These are phyloP conservation scores for Resseliella maxima DNA, from an alignment of 2,888 invertebrate genomes.

Conservation along the genomic window DNA sequence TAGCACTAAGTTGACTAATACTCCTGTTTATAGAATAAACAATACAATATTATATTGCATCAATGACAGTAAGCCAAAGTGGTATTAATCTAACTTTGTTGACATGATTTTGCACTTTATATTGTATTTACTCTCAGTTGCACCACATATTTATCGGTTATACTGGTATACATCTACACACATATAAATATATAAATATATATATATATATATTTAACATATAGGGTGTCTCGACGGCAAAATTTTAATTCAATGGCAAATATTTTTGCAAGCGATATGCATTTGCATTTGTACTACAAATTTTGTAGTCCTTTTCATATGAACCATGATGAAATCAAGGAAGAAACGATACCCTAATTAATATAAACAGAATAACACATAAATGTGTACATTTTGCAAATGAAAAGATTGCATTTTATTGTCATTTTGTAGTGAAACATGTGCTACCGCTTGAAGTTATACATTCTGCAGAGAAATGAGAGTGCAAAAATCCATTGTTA, in stretches of 20 bases:
- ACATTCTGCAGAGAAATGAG: conserved; percentile 12
- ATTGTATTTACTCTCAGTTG: conserved; percentile 49
- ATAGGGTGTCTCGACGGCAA: conserved; percentile 1
- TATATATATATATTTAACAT: too few relatives aligned
- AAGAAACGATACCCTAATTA: conserved; percentile 27
- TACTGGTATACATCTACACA: neutral
- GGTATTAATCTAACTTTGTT: conserved; percentile 54
- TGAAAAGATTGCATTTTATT: conserved; percentile 31
- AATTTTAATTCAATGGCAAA: neutral
- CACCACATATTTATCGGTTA: conserved; percentile 48
- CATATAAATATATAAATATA: too few relatives aligned
- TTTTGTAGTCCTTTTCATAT: too few relatives aligned
- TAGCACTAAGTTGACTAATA: conserved; percentile 36
- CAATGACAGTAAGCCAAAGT: conserved; percentile 55
- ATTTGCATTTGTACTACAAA: neutral
- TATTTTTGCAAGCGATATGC: neutral
- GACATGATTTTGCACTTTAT: conserved; percentile 58
- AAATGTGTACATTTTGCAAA: conserved; percentile 28
- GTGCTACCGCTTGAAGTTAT: conserved; percentile 25
- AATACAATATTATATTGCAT: conserved; percentile 59
- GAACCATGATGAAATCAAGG: neutral
- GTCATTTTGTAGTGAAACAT: conserved; percentile 32
- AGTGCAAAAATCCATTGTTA: neutral
- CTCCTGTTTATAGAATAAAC: conserved; percentile 46
- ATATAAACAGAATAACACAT: conserved; percentile 5